Evolutionary conservation across 2,888 invertebrate genomes (phyloP).

Genomic region (Acleris literana): DNA sequence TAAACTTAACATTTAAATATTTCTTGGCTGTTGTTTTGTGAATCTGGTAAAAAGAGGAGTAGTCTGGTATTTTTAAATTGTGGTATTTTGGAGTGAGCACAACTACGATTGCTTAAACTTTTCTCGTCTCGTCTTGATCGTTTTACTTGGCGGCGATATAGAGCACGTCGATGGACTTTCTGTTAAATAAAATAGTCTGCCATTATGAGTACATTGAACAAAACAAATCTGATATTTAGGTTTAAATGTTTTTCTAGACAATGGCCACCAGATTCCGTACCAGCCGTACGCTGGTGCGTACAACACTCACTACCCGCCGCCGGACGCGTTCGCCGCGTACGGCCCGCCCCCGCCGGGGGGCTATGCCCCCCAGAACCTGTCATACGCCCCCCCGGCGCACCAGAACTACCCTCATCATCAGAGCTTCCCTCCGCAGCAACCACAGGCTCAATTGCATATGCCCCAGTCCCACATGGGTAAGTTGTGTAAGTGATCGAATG

Average conservation of each 20-base stretch:
- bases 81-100: no score
- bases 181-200: no score
- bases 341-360: conserved; percentile 77
- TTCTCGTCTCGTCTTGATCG: no score
- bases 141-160: no score
- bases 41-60: no score
- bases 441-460: conserved; percentile 75
- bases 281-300: conserved; percentile 80
- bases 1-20: no score
- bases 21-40: no score
- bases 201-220: no score
- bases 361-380: conserved; percentile 77
- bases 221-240: background rate
- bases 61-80: no score
- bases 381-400: conserved; percentile 79
- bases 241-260: conserved; percentile 65
- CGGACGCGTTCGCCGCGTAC: conserved; percentile 78
- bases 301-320: conserved; percentile 80
- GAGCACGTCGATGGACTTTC: no score
- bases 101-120: no score
- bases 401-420: conserved; percentile 80
- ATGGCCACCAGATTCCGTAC: conserved; percentile 81
- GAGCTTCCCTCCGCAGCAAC: conserved; percentile 76
- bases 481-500: conserved; percentile 42
- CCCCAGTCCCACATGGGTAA: conserved; percentile 78